Percentiles rank a stretch among this genome's conserved stretches.
Conservation (phyloP, 2,113 vertebrate species). For the Oreochromis aureus region DNA sequence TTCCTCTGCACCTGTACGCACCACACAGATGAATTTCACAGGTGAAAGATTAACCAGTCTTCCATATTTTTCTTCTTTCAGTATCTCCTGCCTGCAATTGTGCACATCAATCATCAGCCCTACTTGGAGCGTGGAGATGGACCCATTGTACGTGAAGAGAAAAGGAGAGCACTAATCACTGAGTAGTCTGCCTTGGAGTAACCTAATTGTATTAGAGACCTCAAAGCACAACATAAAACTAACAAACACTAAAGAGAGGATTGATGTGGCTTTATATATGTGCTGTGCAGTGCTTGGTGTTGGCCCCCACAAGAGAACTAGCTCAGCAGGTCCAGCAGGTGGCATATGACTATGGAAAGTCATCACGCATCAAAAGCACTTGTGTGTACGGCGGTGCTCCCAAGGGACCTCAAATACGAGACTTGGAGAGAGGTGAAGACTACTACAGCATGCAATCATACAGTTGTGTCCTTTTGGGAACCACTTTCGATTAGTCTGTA, state of each 20-base stretch:
- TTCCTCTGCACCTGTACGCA: not conserved
- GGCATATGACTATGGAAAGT: slow-evolving; percentile 92
- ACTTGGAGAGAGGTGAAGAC: slow-evolving; percentile 89
- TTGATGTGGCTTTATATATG: not conserved
- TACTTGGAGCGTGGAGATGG: slow-evolving; percentile 96
- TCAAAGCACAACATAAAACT: not conserved
- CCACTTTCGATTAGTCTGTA: not conserved
- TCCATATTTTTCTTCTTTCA: slow-evolving; percentile 41
- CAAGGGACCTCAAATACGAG: slow-evolving; percentile 94
- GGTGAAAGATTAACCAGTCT: not conserved
- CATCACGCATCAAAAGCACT: slow-evolving; percentile 93
- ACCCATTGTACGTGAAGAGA: slow-evolving; percentile 84
- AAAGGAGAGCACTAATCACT: not conserved
- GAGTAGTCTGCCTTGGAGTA: not conserved
- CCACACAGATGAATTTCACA: not conserved
- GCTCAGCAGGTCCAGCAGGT: slow-evolving; percentile 98
- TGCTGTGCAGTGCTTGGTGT: slow-evolving; percentile 82
- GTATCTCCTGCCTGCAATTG: slow-evolving; percentile 94
- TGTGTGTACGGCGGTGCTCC: slow-evolving; percentile 97
- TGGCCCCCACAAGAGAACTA: slow-evolving; percentile 94
- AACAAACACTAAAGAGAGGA: not conserved
- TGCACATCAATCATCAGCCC: slow-evolving; percentile 97
- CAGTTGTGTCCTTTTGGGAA: not conserved
- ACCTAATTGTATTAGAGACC: not conserved
- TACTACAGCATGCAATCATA: not conserved